Base-by-base conservation (phyloP, 2,797 vertebrate species). In the Platyrinchus mystaceus region DNA sequence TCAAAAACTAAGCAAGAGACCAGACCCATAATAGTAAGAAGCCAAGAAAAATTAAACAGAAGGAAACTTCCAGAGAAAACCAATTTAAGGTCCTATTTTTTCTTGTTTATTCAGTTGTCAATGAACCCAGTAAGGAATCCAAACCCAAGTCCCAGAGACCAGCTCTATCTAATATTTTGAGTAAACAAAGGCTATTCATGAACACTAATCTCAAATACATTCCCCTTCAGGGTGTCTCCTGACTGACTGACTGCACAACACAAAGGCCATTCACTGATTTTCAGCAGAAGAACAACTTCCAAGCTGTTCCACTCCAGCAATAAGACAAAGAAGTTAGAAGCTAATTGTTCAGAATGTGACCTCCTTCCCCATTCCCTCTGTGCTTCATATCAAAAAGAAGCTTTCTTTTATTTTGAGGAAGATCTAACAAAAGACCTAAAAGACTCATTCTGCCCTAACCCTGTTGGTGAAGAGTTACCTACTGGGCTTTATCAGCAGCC, bases 401-500 rank as follows among this genome's bases (percentile, higher is more conserved):
- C 0, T 69, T 50, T 69, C 26, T 10, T n/a, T 3, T 20, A 50
- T 83, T 56, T 74, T 39, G 56, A 84, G 36, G n/a, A 22, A 41
- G 17, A 22, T 30, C 16, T 39, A 62, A 59, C 10, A 59, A 34
- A 58, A 81, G 8, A 4, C 14, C 15, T 14, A 1, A 47, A 64
- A 34, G 28, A 27, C 10, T 47, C 50, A 16, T 9, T 34, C 17
- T 64, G 36, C 50, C 10, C 9, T 59, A 68, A 30, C 6, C 6
- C 2, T 36, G 23, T 4, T 22, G 11, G 3, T 27, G 44, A 91
- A 44, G 17, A 52, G 82, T 83, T 94, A 96, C 97, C 37, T 83
- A 97, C 97, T 32, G 19, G 92, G 78, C 46, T 78, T 94, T 88
- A 97, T 74, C 84, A 95, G 64, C 46, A 97, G 77, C 11, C 59